Evolutionary conservation across 2,797 vertebrate species (phyloP).

Genomic region (Galago senegalensis): DNA sequence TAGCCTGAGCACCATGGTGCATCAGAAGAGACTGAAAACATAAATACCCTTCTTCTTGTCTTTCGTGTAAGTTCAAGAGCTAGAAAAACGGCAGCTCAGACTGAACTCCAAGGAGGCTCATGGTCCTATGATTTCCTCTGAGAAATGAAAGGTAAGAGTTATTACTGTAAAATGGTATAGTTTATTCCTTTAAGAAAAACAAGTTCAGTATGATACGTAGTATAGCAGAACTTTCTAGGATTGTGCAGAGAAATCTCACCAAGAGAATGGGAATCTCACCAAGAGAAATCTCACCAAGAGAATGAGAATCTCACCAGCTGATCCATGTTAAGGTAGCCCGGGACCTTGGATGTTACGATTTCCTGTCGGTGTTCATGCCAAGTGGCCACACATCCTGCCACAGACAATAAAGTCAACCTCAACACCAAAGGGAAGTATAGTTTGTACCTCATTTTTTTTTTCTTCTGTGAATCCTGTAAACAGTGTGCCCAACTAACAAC

Average conservation of each 20-base stretch:
- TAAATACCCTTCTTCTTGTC: neutral
- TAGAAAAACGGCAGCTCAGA: slow-evolving; percentile 25
- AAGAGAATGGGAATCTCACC: too few relatives aligned
- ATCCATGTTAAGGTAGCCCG: slow-evolving; percentile 13
- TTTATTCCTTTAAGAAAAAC: slow-evolving; percentile 43
- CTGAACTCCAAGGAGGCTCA: neutral
- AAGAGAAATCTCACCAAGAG: too few relatives aligned
- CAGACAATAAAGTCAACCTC: neutral
- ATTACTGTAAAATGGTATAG: neutral
- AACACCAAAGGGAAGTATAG: neutral
- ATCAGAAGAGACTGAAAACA: neutral
- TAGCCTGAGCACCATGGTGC: neutral
- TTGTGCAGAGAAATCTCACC: neutral
- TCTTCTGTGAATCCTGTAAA: slow-evolving; percentile 14
- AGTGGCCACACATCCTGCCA: neutral
- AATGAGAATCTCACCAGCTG: too few relatives aligned
- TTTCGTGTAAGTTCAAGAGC: slow-evolving; percentile 28
- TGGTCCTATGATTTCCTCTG: neutral
- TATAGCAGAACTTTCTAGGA: slow-evolving; percentile 10
- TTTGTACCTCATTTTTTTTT: slow-evolving; percentile 4
- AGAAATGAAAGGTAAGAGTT: neutral
- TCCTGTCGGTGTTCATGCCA: neutral
- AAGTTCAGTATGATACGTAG: neutral
- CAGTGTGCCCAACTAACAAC: slow-evolving; percentile 30
- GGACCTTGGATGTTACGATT: neutral